Evolutionary conservation across 1,140 invertebrate species (phyloP).

Genomic region (Muscidifurax raptorellus): DNA sequence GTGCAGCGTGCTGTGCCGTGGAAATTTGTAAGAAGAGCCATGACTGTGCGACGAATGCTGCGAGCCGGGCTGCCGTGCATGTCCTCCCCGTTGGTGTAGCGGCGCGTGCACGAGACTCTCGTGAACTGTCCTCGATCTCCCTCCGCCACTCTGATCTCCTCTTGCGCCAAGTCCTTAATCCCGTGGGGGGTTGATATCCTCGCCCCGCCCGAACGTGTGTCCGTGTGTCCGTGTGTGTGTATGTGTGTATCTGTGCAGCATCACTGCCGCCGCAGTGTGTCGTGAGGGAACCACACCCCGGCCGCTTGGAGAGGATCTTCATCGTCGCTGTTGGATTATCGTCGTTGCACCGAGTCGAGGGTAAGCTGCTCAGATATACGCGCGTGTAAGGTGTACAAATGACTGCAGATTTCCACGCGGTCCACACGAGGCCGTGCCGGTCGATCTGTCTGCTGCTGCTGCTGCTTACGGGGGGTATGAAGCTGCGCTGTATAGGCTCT

Average conservation of each 20-base stretch:
- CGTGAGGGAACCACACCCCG: slow-evolving; percentile 37
- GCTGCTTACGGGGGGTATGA: too few species aligned
- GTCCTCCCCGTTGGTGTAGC: too few species aligned
- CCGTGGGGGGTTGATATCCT: not conserved
- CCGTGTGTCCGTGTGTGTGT: too few species aligned
- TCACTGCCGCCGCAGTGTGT: not conserved
- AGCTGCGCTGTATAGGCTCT: too few species aligned
- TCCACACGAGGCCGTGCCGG: slow-evolving; percentile 14
- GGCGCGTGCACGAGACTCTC: not conserved
- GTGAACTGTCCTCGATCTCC: not conserved
- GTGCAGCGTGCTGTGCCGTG: too few species aligned
- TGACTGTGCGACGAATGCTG: too few species aligned
- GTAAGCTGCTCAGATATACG: not conserved
- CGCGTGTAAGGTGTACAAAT: not conserved
- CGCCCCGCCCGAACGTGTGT: not conserved
- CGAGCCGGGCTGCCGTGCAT: too few species aligned
- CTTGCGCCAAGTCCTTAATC: slow-evolving; percentile 11
- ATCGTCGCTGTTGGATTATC: not conserved
- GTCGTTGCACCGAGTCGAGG: not conserved
- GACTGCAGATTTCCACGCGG: slow-evolving; percentile 40
- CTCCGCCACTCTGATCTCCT: not conserved
- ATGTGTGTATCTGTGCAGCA: not conserved
- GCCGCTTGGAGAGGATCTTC: not conserved
- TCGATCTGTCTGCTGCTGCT: not conserved
- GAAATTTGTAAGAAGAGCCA: too few species aligned